phyloP scores from a whole-genome alignment of 2,888 invertebrate genomes.

The Actias luna region DNA sequence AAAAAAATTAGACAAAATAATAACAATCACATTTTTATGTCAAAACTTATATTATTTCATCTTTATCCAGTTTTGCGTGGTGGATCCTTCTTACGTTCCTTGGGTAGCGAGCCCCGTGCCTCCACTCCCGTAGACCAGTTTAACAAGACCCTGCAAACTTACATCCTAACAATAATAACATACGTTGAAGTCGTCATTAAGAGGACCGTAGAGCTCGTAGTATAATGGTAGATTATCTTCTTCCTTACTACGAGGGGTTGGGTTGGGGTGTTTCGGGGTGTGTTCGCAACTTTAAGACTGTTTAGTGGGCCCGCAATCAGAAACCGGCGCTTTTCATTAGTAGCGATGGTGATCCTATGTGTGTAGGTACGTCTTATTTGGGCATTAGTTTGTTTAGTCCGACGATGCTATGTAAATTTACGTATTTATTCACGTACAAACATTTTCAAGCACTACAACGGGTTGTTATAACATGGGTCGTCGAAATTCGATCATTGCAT shows the following conservation, averaged over 20 bases:
- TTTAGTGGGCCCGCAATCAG: slow-evolving; percentile 77
- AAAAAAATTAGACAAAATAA: background rate
- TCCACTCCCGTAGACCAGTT: slow-evolving; percentile 44
- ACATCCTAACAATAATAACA: slow-evolving; percentile 38
- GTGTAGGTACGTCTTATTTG: slow-evolving; percentile 71
- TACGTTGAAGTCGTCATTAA: slow-evolving; percentile 27
- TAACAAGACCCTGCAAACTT: slow-evolving; percentile 54
- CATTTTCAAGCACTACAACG: background rate
- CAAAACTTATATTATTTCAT: slow-evolving; percentile 6
- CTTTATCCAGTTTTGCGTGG: slow-evolving; percentile 36
- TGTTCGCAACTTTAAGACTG: slow-evolving; percentile 70
- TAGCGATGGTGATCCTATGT: slow-evolving; percentile 71
- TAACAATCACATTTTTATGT: background rate
- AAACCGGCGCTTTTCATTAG: slow-evolving; percentile 76
- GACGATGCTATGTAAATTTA: slow-evolving; percentile 13
- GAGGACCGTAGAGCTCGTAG: slow-evolving; percentile 39
- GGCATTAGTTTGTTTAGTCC: slow-evolving; percentile 53
- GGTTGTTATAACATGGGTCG: background rate
- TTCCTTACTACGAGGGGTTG: slow-evolving; percentile 34
- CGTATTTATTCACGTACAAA: background rate
- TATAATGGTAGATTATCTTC: slow-evolving; percentile 27
- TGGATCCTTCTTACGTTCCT: slow-evolving; percentile 76
- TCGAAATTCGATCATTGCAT: too few species aligned
- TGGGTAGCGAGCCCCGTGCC: slow-evolving; percentile 48
- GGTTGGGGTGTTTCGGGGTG: slow-evolving; percentile 55